phyloP scores from a whole-genome alignment of 2,113 vertebrate species.

The Heliornis fulica region DNA sequence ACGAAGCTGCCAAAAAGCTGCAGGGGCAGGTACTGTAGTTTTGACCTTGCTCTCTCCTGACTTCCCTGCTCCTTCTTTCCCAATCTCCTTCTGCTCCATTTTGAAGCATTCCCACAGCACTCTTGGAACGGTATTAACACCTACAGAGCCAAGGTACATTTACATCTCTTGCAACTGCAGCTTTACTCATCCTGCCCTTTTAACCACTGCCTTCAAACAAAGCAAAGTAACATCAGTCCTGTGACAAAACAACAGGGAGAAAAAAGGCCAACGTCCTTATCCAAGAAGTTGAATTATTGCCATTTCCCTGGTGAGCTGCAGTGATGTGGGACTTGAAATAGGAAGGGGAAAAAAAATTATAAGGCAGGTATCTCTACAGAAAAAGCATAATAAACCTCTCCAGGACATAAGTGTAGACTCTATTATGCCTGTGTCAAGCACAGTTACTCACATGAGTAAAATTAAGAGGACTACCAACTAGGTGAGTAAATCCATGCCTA shows the following conservation, averaged over 20 bases:
- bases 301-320: background rate
- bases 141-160: background rate
- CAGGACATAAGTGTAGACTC: background rate
- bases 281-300: background rate
- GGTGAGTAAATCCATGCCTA: background rate
- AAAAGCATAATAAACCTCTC: background rate
- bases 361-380: background rate
- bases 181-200: background rate
- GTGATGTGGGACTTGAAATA: background rate
- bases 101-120: background rate
- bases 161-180: background rate
- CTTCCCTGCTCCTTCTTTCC: background rate
- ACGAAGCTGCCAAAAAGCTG: background rate
- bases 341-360: too few species aligned
- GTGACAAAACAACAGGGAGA: background rate
- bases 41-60: background rate
- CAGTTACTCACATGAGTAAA: background rate
- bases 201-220: background rate
- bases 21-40: background rate
- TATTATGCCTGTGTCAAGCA: background rate
- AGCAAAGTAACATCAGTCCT: background rate
- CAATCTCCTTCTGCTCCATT: background rate
- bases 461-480: background rate
- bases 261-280: background rate
- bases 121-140: background rate